Evolutionary conservation across 2,113 vertebrate genomes (phyloP).

Genomic region (Pica pica): DNA sequence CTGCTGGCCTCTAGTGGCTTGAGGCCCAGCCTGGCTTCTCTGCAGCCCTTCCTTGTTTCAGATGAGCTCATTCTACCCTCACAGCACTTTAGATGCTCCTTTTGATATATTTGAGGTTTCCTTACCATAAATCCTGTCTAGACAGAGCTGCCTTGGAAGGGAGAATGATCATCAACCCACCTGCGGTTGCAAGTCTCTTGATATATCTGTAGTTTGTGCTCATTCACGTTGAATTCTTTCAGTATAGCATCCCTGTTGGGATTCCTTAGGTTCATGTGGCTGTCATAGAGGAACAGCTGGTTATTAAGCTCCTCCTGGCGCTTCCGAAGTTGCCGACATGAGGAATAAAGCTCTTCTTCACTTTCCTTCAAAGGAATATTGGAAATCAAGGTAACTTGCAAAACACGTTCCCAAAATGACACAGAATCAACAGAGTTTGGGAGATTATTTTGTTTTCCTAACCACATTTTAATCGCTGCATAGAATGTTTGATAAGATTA

Average conservation of each 20-base stretch:
- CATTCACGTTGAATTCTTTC: constrained; percentile 78
- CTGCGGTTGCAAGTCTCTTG: constrained; percentile 79
- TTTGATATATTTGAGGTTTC: neutral
- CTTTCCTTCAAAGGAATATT: constrained; percentile 70
- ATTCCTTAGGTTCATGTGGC: constrained; percentile 76
- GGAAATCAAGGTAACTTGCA: neutral
- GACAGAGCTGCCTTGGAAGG: neutral
- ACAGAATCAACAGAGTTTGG: neutral
- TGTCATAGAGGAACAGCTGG: constrained; percentile 86
- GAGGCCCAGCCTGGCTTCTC: neutral
- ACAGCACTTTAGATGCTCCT: neutral
- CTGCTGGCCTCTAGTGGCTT: constrained; percentile 49
- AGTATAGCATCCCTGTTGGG: constrained; percentile 73
- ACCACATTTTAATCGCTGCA: neutral
- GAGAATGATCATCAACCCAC: constrained; percentile 44
- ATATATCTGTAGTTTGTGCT: constrained; percentile 76
- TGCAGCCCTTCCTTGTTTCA: neutral
- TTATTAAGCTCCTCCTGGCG: constrained; percentile 79
- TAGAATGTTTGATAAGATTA: neutral
- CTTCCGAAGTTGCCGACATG: constrained; percentile 84
- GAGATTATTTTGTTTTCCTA: neutral
- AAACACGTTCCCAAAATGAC: neutral
- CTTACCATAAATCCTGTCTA: neutral
- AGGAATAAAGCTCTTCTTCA: constrained; percentile 92
- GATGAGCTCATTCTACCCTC: neutral